phyloP scores from a whole-genome alignment of 1,140 invertebrate genomes.

The Pristionchus pacificus region DNA sequence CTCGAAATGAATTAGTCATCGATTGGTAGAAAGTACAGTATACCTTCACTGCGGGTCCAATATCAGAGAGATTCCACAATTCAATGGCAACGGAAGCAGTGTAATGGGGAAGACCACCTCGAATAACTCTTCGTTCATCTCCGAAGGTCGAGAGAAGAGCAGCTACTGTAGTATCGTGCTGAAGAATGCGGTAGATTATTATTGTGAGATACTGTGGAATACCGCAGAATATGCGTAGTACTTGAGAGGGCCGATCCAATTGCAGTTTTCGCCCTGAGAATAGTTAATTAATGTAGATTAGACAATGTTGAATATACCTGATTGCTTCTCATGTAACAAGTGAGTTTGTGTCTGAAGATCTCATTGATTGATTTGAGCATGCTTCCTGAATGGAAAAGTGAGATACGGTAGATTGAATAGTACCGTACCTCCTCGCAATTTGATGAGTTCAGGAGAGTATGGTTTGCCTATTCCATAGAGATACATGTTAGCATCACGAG shows the following conservation, averaged over 20 bases:
- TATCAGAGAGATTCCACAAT: slow-evolving; percentile 37
- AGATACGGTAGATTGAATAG: too few species aligned
- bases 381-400: slow-evolving; percentile 31
- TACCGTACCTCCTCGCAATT: slow-evolving; percentile 39
- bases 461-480: slow-evolving; percentile 43
- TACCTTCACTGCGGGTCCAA: slow-evolving; percentile 43
- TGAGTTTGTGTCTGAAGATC: slow-evolving; percentile 36
- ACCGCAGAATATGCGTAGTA: slow-evolving; percentile 54
- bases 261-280: slow-evolving; percentile 21
- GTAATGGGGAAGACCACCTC: slow-evolving; percentile 46
- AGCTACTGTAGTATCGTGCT: slow-evolving; percentile 49
- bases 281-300: background rate
- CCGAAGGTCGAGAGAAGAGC: slow-evolving; percentile 45
- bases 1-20: slow-evolving; percentile 22
- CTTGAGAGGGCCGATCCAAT: slow-evolving; percentile 43
- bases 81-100: slow-evolving; percentile 46
- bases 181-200: slow-evolving; percentile 10
- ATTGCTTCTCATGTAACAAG: background rate
- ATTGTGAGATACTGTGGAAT: slow-evolving; percentile 8
- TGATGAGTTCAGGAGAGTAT: slow-evolving; percentile 48
- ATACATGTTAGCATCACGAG: slow-evolving; percentile 34
- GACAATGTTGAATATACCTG: background rate
- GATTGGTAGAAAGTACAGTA: background rate
- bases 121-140: slow-evolving; percentile 44
- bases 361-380: slow-evolving; percentile 37